These are phyloP conservation scores for Chouioia cunea DNA, from an alignment of 2,888 invertebrate species.

Conservation along the genomic window DNA sequence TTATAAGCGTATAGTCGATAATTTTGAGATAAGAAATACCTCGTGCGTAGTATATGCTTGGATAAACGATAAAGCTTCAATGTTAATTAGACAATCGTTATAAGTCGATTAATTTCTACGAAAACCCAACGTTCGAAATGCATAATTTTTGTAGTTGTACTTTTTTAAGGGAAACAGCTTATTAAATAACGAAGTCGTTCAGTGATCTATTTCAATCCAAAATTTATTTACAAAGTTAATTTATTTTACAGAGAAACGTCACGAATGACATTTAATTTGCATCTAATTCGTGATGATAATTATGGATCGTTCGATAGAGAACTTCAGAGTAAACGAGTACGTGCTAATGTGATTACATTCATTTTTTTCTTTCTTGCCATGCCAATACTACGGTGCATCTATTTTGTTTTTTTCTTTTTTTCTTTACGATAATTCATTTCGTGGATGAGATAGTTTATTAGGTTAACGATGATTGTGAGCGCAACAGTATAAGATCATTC, in stretches of 20 bases:
- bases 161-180: background rate
- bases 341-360: slow-evolving; percentile 21
- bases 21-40: too few relatives aligned
- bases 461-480: slow-evolving; percentile 5
- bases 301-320: slow-evolving; percentile 32
- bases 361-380: slow-evolving; percentile 10
- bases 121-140: too few relatives aligned
- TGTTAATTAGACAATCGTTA: too few relatives aligned
- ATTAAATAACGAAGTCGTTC: slow-evolving; percentile 8
- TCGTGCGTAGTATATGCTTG: too few relatives aligned
- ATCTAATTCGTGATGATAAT: slow-evolving; percentile 23
- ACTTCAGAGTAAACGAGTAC: slow-evolving; percentile 38
- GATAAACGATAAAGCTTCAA: too few relatives aligned
- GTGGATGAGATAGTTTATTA: slow-evolving; percentile 11
- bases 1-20: too few relatives aligned
- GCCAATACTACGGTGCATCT: slow-evolving; percentile 10
- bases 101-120: too few relatives aligned
- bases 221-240: slow-evolving; percentile 63
- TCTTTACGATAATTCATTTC: background rate
- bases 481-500: slow-evolving; percentile 1
- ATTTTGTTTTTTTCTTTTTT: slow-evolving; percentile 13
- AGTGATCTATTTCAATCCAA: slow-evolving; percentile 41
- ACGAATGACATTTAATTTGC: slow-evolving; percentile 54
- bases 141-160: too few relatives aligned
- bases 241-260: slow-evolving; percentile 57